Evolutionary conservation across 2,113 vertebrate genomes (phyloP).

Genomic region (Sebastes fasciatus): DNA sequence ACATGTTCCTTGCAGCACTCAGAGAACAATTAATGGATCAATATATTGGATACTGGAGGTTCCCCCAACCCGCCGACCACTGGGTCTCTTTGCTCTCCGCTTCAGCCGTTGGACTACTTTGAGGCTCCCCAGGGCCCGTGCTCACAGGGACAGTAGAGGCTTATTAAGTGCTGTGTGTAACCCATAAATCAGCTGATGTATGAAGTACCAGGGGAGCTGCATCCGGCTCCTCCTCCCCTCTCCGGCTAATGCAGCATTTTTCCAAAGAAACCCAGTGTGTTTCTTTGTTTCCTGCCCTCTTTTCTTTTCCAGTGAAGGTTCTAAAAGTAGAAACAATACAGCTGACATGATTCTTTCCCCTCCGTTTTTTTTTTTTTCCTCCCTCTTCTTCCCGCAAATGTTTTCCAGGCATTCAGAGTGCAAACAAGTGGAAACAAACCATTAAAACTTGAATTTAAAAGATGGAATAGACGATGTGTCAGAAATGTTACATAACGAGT

Average conservation of each 20-base stretch:
- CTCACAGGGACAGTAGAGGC: slow-evolving; percentile 34
- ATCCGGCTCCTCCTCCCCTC: slow-evolving; percentile 52
- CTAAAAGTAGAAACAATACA: slow-evolving; percentile 65
- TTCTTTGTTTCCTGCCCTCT: slow-evolving; percentile 43
- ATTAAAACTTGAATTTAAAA: slow-evolving; percentile 1
- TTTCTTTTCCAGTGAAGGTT: slow-evolving; percentile 48
- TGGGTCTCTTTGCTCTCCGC: background rate
- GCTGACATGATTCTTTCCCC: slow-evolving; percentile 54
- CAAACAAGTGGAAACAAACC: slow-evolving; percentile 44
- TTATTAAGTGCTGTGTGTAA: slow-evolving; percentile 57
- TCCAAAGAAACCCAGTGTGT: slow-evolving; percentile 19
- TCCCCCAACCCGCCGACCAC: slow-evolving; percentile 3
- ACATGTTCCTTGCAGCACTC: background rate
- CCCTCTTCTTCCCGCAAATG: slow-evolving; percentile 29
- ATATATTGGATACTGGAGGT: background rate
- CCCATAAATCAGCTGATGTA: slow-evolving; percentile 74
- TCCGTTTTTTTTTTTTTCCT: background rate
- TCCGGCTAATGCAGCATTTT: slow-evolving; percentile 40
- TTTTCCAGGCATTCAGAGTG: slow-evolving; percentile 53
- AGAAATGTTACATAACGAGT: background rate
- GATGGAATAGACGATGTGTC: background rate
- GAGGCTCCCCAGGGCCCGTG: slow-evolving; percentile 27
- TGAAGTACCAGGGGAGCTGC: slow-evolving; percentile 40
- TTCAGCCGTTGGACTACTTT: background rate
- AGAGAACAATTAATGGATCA: slow-evolving; percentile 29